Percentiles rank a stretch among this genome's conserved stretches.
Evolutionary conservation across 1,140 invertebrate genomes (phyloP).

Genomic region (Conopomorpha cramerella): DNA sequence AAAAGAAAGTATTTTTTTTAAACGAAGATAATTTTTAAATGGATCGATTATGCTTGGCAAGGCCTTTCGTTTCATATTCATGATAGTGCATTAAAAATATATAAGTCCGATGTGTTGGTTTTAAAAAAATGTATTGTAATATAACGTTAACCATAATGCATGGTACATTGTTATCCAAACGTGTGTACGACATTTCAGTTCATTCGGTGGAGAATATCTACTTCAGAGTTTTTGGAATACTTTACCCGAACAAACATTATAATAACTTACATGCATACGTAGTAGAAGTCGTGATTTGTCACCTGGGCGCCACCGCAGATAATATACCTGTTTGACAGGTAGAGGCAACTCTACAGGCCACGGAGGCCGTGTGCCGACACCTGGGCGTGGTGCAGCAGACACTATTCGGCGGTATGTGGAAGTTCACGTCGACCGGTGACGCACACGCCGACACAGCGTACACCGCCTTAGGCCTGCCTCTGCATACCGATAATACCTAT

Average conservation of each 20-base stretch:
- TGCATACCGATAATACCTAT: conserved; percentile 74
- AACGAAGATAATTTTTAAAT: too few relatives aligned
- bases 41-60: too few relatives aligned
- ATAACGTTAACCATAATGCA: too few relatives aligned
- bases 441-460: conserved; percentile 72
- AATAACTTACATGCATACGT: not conserved
- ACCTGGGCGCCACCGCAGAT: not conserved
- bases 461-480: conserved; percentile 55
- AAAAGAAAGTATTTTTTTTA: too few relatives aligned
- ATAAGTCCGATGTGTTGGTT: too few relatives aligned
- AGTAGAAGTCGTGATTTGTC: not conserved
- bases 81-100: too few relatives aligned
- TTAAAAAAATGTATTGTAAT: too few relatives aligned
- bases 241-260: not conserved
- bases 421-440: conserved; percentile 58
- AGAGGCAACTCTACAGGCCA: conserved; percentile 48
- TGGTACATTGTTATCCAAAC: too few relatives aligned
- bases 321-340: conserved; percentile 34
- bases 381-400: conserved; percentile 65
- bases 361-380: conserved; percentile 53
- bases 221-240: too few relatives aligned
- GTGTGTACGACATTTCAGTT: too few relatives aligned
- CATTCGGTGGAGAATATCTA: too few relatives aligned
- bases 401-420: conserved; percentile 69
- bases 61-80: too few relatives aligned